Evolutionary conservation across 2,113 vertebrate species (phyloP), one percentile per base, ranked within the genome.

Genomic region (Urocitellus parryii): DNA sequence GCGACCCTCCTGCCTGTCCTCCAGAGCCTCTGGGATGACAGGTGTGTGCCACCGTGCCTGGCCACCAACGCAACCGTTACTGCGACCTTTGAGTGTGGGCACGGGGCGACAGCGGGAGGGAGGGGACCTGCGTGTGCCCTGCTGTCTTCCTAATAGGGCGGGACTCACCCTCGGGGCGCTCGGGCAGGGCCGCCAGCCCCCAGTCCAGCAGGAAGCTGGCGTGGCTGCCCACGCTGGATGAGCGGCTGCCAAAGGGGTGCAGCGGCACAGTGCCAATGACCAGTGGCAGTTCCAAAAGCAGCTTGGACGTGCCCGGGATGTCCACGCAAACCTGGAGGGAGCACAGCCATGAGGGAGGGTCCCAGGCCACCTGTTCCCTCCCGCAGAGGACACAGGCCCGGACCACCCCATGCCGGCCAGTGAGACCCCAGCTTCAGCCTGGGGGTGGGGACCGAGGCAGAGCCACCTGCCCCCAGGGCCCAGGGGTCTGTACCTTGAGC

Each of bases 231-330:
- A 99, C 97, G 0, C 99, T 99, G 96, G 99, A 99, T 0, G 99
- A 99, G 7, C 99, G 98, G 97, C 99, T 99, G 89, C 99, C 99
- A 0, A 99, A 99, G 0, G 99, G 99, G 72, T 99, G 99, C 77
- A 99, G 98, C 0, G 99, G 99, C 88, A 99, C 99, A 2, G 99
- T 99, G 65, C 99, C 99, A 0, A 99, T 99, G 94, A 99, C 99
- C 17, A 99, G 98, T 0, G 99, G 99, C 90, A 99, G 98, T 86
- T 99, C 99, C n/a, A 99, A 97, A 72, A 99, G 99, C 96, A 99
- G 98, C 97, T 99, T 99, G 79, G 99, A 99, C 0, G 99, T 99
- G 48, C 99, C 99, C 0, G 99, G 99, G 95, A 99, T 99, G 48
- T 99, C 99, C 39, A 99, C 99, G 0, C 99, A 99, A 48, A 99